Conservation (phyloP, 2,797 vertebrate species). For the Gadopsis marmoratus region DNA sequence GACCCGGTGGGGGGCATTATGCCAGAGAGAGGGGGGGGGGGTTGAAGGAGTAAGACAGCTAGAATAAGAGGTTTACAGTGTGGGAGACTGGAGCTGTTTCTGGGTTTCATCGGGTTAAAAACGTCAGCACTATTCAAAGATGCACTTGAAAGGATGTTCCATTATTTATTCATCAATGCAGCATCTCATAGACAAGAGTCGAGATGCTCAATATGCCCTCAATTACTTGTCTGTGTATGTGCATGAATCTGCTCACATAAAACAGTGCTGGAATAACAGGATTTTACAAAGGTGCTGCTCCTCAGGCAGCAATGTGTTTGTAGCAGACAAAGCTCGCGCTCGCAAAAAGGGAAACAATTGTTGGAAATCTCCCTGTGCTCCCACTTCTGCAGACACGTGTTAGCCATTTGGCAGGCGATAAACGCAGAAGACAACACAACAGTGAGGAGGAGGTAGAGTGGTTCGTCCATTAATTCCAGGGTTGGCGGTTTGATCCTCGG, state of each 20-base stretch:
- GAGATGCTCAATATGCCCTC: conserved; percentile 64
- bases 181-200: conserved; percentile 67
- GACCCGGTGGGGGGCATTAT: conserved; percentile 65
- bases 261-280: conserved; percentile 37
- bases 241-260: conserved; percentile 44
- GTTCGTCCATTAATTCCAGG: too few relatives aligned
- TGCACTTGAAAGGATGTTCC: conserved; percentile 74
- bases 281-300: conserved; percentile 17
- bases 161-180: conserved; percentile 81
- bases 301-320: conserved; percentile 22
- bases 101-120: conserved; percentile 75
- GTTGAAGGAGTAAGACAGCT: conserved; percentile 39
- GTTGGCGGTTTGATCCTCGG: too few relatives aligned
- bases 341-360: conserved; percentile 3
- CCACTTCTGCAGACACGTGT: conserved; percentile 23
- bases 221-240: conserved; percentile 53
- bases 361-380: conserved; percentile 27
- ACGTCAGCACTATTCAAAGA: conserved; percentile 74
- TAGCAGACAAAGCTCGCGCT: conserved; percentile 14
- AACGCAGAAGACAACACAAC: conserved; percentile 38
- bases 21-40: background rate
- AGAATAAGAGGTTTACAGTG: conserved; percentile 60
- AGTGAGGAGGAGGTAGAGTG: too few relatives aligned
- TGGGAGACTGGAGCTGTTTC: conserved; percentile 42
- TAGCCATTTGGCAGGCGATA: conserved; percentile 39